phyloP scores from a whole-genome alignment of 2,888 invertebrate species.

The Cotesia congregata region DNA sequence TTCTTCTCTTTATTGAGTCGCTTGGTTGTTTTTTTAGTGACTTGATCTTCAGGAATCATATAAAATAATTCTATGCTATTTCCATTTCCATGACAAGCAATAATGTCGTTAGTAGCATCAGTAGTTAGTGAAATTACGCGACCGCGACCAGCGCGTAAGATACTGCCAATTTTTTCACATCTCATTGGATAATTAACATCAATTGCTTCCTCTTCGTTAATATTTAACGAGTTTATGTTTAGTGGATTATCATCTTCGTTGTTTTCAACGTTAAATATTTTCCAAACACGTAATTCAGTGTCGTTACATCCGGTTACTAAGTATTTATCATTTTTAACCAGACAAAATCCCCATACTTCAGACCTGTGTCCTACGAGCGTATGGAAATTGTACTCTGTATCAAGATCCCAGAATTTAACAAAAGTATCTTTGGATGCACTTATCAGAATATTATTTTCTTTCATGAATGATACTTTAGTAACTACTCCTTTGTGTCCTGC shows the following conservation, averaged over 20 bases:
- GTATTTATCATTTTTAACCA: conserved; percentile 84
- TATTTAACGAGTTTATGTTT: conserved; percentile 74
- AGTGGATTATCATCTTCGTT: conserved; percentile 63
- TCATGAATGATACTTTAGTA: conserved; percentile 85
- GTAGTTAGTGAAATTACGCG: conserved; percentile 82
- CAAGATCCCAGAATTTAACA: conserved; percentile 97
- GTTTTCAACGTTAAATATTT: conserved; percentile 75
- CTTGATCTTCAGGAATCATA: conserved; percentile 83
- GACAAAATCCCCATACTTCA: conserved; percentile 89
- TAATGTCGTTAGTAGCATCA: conserved; percentile 80
- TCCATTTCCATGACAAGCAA: conserved; percentile 89
- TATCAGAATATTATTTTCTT: conserved; percentile 78
- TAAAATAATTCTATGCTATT: conserved; percentile 86
- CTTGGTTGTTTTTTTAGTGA: conserved; percentile 79
- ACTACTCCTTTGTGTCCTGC: conserved; percentile 93
- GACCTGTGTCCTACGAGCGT: conserved; percentile 91
- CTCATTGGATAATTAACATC: conserved; percentile 78
- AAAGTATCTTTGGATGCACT: conserved; percentile 94
- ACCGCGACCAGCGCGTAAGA: conserved; percentile 84
- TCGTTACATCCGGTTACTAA: conserved; percentile 92
- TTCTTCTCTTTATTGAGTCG: conserved; percentile 82
- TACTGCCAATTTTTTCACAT: conserved; percentile 83
- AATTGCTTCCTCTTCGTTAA: conserved; percentile 71
- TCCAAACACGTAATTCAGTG: conserved; percentile 88
- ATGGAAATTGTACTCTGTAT: conserved; percentile 95